Base-by-base conservation (phyloP, 2,113 vertebrate species). In the Amblyopsis rosae region DNA sequence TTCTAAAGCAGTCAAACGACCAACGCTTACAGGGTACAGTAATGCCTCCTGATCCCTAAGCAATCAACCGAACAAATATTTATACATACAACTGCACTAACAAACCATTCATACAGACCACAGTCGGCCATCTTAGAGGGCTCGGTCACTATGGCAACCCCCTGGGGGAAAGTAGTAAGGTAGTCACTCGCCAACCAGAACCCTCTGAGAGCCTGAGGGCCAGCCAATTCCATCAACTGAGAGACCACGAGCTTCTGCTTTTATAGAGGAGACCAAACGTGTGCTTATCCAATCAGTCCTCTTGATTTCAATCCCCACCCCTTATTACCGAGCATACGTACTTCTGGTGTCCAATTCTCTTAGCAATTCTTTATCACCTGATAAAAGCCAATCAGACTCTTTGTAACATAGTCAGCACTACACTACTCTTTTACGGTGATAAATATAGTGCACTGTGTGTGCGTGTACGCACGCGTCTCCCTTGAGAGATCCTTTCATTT, bases 31-130 rank as follows among this genome's bases (percentile, higher is more conserved):
- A 67, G 65, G 75, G 78, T 85, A 26, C 26, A 26, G 26, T 80
- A 84, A 77, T 76, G 87, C 75, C 72, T 67, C 68, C 65, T 51
- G 81, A 81, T 76, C 70, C 46, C 62, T 46, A 76, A 67, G 69
- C 60, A 9, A 1, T 12, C 61, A 5, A 26, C 61, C 61, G 75
- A 59, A 59, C 62, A 61, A 70, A 66, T 33, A 33, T 33, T 56
- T 66, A 79, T 45, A 3, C 4, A 71, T 63, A 76, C 72, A 75
- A 26, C 26, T 26, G 50, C 68, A 16, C 67, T 3, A 26, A 19
- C 69, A 45, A 65, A 47, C 71, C 75, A 74, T 79, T 83, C 69
- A 70, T 32, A 15, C 12, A 15, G 17, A 62, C 19, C 71, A 70
- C 65, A 62, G 73, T 81, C 70, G 65, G 54, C 49, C 33, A 32